Evolutionary conservation across 2,888 invertebrate species (phyloP).

Genomic region (Melieria crassipennis): DNA sequence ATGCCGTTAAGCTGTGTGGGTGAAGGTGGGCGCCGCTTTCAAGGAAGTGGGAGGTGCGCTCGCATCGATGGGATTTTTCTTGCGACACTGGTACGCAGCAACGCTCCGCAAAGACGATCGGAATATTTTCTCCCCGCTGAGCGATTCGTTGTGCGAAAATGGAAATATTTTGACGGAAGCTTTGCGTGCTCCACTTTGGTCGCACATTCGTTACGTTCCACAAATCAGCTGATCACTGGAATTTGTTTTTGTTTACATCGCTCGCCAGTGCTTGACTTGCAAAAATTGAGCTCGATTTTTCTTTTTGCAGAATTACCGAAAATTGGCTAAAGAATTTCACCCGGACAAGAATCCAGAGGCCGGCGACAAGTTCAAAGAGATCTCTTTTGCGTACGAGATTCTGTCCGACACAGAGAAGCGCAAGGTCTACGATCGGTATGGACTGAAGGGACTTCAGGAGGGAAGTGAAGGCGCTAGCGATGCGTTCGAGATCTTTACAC

Average conservation of each 20-base stretch:
- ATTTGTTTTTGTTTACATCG: constrained; percentile 37
- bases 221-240: constrained; percentile 35
- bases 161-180: too few species aligned
- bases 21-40: too few species aligned
- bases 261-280: not conserved
- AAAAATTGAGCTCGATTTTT: constrained; percentile 21
- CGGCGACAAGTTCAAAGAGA: constrained; percentile 95
- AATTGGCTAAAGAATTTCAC: constrained; percentile 92
- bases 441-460: constrained; percentile 88
- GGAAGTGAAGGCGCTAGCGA: constrained; percentile 68
- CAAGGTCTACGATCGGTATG: constrained; percentile 85
- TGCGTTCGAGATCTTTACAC: constrained; percentile 74
- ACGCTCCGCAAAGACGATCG: too few species aligned
- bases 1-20: too few species aligned
- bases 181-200: too few species aligned
- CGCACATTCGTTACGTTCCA: constrained; percentile 17
- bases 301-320: constrained; percentile 82
- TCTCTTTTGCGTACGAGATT: constrained; percentile 94
- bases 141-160: too few species aligned
- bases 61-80: too few species aligned
- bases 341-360: constrained; percentile 91
- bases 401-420: constrained; percentile 89
- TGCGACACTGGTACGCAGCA: too few species aligned
- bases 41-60: too few species aligned
- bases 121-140: too few species aligned